Percentiles rank a stretch among this genome's conserved stretches.
Conservation (phyloP, 1,140 invertebrate species). For the Cepaea nemoralis region DNA sequence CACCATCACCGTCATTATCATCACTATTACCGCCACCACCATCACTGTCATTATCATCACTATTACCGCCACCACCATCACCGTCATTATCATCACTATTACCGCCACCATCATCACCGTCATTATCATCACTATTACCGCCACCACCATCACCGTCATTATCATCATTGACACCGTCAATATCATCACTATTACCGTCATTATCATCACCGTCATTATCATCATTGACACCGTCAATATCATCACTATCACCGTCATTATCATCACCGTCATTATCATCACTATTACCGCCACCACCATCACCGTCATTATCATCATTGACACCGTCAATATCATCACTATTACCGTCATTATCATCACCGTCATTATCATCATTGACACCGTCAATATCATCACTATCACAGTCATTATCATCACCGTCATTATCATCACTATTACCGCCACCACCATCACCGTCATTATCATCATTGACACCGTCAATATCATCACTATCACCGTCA, state of each 20-base stretch:
- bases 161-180: not conserved
- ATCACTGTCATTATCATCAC: not conserved
- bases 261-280: not conserved
- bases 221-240: not conserved
- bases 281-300: not conserved
- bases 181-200: conserved; percentile 6
- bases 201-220: not conserved
- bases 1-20: conserved; percentile 41
- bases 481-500: too few species aligned
- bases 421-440: not conserved
- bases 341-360: too few species aligned
- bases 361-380: not conserved
- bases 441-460: not conserved
- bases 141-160: not conserved
- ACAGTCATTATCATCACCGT: not conserved
- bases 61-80: not conserved
- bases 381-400: not conserved
- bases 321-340: not conserved
- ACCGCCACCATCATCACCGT: conserved; percentile 41
- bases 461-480: too few species aligned
- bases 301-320: too few species aligned
- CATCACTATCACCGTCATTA: not conserved
- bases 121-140: conserved; percentile 60
- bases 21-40: not conserved
- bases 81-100: not conserved